Evolutionary conservation across 2,888 invertebrate genomes (phyloP).

Genomic region (Heteromyza rotundicornis): DNA sequence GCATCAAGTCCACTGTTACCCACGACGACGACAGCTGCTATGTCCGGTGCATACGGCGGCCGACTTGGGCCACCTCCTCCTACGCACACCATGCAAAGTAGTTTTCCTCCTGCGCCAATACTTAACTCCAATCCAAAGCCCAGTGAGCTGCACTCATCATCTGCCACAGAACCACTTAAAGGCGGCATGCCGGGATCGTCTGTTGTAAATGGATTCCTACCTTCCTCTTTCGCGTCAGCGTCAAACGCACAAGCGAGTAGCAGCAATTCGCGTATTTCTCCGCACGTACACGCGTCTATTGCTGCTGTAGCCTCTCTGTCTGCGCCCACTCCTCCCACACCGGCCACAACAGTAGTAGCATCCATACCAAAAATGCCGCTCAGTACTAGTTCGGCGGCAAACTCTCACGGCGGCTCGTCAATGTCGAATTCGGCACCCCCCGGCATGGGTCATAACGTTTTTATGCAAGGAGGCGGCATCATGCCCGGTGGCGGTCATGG

Average conservation of each 20-base stretch:
- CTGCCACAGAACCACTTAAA: constrained; percentile 11
- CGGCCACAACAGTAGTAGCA: not conserved
- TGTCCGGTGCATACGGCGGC: constrained; percentile 51
- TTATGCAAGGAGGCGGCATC: constrained; percentile 22
- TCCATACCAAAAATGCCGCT: constrained; percentile 35
- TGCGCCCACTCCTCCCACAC: not conserved
- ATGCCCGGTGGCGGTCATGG: constrained; percentile 23
- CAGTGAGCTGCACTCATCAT: constrained; percentile 19
- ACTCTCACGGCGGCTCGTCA: constrained; percentile 13
- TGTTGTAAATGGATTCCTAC: constrained; percentile 35
- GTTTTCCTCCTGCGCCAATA: constrained; percentile 27
- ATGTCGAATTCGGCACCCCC: constrained; percentile 37
- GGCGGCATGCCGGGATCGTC: constrained; percentile 22
- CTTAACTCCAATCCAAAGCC: constrained; percentile 28
- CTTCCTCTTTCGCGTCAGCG: constrained; percentile 28
- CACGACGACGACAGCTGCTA: constrained; percentile 30
- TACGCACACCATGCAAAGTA: constrained; percentile 3
- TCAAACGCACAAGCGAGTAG: constrained; percentile 27
- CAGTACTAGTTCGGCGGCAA: constrained; percentile 32
- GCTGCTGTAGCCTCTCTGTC: constrained; percentile 13
- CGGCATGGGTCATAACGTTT: constrained; percentile 10
- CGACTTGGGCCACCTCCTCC: constrained; percentile 37
- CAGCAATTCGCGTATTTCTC: constrained; percentile 31
- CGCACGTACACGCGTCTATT: constrained; percentile 24
- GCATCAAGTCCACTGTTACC: constrained; percentile 38